A percentile compares a stretch with the other conserved stretches of the same genome.
phyloP scores from a whole-genome alignment of 2,113 vertebrate species.

The Aptenodytes forsteri region DNA sequence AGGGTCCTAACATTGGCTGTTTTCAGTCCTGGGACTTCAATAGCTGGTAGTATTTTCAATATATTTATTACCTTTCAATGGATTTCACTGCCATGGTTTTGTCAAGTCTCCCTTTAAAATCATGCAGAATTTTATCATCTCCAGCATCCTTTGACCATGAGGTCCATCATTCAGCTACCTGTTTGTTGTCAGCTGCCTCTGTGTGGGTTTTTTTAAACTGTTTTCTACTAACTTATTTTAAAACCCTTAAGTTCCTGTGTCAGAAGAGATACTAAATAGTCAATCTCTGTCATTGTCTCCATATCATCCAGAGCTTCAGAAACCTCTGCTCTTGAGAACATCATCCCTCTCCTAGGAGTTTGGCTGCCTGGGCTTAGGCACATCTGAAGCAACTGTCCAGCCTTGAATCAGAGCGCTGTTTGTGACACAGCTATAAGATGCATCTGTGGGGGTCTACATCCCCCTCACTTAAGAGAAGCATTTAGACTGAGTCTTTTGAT shows the following conservation, averaged over 20 bases:
- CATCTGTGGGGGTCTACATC: not conserved
- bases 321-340: not conserved
- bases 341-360: not conserved
- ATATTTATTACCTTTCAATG: not conserved
- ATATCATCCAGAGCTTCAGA: not conserved
- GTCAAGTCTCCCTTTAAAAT: not conserved
- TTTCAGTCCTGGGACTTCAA: not conserved
- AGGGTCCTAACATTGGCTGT: not conserved
- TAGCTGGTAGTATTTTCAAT: not conserved
- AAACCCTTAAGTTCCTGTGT: not conserved
- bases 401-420: not conserved
- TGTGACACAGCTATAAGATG: not conserved
- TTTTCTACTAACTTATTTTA: not conserved
- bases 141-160: not conserved
- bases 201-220: accelerated
- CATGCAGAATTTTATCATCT: not conserved
- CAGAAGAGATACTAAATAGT: not conserved
- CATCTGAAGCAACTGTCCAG: not conserved
- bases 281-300: not conserved
- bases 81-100: not conserved
- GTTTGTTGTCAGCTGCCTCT: not conserved
- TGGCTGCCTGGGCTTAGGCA: not conserved
- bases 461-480: not conserved
- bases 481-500: not conserved
- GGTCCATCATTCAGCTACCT: not conserved